Evolutionary conservation across 2,113 vertebrate genomes (phyloP), one percentile per base, ranked within the genome.

Genomic region (Notothenia rossii): DNA sequence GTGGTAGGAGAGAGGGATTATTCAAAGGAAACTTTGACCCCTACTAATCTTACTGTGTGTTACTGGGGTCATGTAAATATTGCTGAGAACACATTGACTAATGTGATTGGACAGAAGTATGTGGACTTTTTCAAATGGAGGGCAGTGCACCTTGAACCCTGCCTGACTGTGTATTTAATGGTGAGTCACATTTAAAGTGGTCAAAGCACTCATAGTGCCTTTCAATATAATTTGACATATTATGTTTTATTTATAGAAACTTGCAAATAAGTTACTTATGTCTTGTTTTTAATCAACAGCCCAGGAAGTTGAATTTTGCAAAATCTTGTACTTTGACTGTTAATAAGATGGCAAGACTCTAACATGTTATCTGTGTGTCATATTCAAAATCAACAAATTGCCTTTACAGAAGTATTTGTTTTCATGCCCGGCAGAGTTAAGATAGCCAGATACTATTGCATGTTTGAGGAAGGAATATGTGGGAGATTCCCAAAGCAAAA

Each of bases 61-160:
- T 65, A 87, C 85, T 82, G 66, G 72, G 91, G 91, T 83, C 87
- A 86, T 84, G 84, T 77, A 92, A 95, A 93, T 91, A 93, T 91
- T 84, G 74, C 85, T 78, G 58, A 82, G 70, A 84, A 84, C 84
- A 78, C 59, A 76, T 62, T 61, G 65, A 68, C 72, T 67, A 62
- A 88, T 78, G 67, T 83, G 76, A 90, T 62, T 85, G 89, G 86
- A 89, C 85, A 86, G 75, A 79, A 77, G 82, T 49, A 62, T 86
- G 81, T 79, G 63, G 67, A 82, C 75, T 80, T 72, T 65, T 53
- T 72, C 58, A 82, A 88, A 86, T 17, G 9, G 48, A 68, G 77
- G 77, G 46, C 72, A 79, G 68, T 76, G 88, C 75, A 88, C 89
- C 43, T 91, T 90, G 86, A 91, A 87, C 89, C 69, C 66, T 45